These are phyloP conservation scores for Listronotus oregonensis DNA, from an alignment of 1,140 invertebrate genomes.

Conservation along the genomic window DNA sequence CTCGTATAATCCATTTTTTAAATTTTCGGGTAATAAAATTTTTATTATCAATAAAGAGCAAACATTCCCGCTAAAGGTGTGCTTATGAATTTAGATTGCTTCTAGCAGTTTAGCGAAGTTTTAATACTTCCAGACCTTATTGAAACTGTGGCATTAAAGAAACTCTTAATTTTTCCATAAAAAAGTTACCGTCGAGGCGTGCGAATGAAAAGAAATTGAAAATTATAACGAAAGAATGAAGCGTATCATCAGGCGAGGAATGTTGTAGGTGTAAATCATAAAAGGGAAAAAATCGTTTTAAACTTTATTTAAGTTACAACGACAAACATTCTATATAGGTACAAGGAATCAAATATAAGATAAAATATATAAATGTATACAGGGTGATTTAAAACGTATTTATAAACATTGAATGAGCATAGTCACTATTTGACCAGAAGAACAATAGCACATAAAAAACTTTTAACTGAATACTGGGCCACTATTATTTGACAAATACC, in stretches of 20 bases:
- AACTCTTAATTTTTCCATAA: constrained; percentile 49
- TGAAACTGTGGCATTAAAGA: constrained; percentile 46
- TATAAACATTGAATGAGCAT: too few species aligned
- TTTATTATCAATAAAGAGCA: constrained; percentile 42
- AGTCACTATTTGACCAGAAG: too few species aligned
- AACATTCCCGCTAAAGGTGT: constrained; percentile 44
- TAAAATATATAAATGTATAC: too few species aligned
- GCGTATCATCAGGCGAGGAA: neutral
- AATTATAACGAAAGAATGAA: constrained; percentile 37
- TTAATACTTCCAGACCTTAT: constrained; percentile 39
- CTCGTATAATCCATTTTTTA: neutral
- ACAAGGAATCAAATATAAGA: too few species aligned
- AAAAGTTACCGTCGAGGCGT: constrained; percentile 46
- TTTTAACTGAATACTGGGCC: too few species aligned
- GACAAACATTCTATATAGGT: too few species aligned
- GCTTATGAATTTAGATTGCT: constrained; percentile 50
- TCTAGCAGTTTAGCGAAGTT: constrained; percentile 38
- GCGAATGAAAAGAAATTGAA: constrained; percentile 49
- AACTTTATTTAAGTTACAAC: too few species aligned
- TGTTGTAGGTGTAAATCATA: neutral
- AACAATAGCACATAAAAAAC: too few species aligned
- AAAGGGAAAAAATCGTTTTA: too few species aligned
- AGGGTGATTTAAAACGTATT: too few species aligned
- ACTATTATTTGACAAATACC: too few species aligned
- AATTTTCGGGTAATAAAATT: constrained; percentile 21